Evolutionary conservation across 2,888 invertebrate species (phyloP), one percentile per base, ranked within the genome.

Genomic region (Dasypogon diadema): DNA sequence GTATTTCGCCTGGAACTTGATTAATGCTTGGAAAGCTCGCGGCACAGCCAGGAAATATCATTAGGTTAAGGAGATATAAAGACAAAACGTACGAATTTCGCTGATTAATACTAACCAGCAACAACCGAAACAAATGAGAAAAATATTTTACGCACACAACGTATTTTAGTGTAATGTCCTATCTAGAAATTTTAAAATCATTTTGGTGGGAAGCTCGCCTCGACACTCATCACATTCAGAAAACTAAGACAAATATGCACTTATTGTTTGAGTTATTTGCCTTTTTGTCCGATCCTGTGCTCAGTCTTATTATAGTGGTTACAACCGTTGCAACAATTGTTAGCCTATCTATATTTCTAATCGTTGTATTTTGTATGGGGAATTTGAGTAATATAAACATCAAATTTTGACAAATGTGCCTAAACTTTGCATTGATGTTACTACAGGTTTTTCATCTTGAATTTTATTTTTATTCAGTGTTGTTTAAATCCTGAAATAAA

Each of bases 21-120:
- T 95, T 77, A 89, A 89, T 78, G 94, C 95, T 75, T 97, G 96
- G 97, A 92, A 91, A 84, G 90, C 92, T 42, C 88, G 93, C 82
- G 92, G 92, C 70, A 87, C 89, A 42, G 86, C 88, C 78, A 91
- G 90, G 84, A 94, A 93, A 88, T 83, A 88, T 79, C 92, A 93
- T 81, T 94, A 89, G 70, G 18, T 70, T 58, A 68, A 70, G 42
- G 3, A 55, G 54, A 76, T 48, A 42, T 51, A 74, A 77, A 77
- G 72, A 75, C 75, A 86, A 84, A 77, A 87, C 18, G 18, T 22
- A 70, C 70, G 70, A 70, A n/a, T n/a, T 70, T 51, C 54, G 54
- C 14, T 34, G 70, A 70, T n/a, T n/a, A n/a, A n/a, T n/a, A n/a
- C n/a, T n/a, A n/a, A n/a, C 70, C 51, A 70, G 51, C 54, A 54